Conservation (phyloP, 2,797 vertebrate species). For the Varecia variegata region DNA sequence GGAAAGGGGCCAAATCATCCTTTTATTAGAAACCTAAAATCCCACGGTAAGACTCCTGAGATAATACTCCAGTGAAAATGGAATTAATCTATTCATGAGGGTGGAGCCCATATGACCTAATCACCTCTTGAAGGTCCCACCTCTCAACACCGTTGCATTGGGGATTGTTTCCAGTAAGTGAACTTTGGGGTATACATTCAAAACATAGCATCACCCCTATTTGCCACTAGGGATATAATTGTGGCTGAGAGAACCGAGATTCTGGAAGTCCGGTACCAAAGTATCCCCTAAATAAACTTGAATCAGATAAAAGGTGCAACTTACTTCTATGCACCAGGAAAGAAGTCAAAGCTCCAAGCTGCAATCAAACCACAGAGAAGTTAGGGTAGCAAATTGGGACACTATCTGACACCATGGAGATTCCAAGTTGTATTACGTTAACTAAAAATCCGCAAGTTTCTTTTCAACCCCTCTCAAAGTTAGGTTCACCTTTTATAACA, state of each 20-base stretch:
- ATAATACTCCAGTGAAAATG: not conserved
- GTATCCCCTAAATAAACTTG: not conserved
- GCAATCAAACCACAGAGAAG: not conserved
- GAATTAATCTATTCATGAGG: too few species aligned
- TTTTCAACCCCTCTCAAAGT: not conserved
- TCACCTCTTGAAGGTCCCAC: too few species aligned
- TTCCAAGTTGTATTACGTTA: not conserved
- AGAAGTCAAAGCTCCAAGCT: not conserved
- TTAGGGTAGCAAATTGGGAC: not conserved
- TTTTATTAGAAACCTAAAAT: not conserved
- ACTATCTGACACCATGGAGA: not conserved
- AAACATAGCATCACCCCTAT: not conserved
- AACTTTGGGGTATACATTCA: not conserved
- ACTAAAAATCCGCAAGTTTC: not conserved
- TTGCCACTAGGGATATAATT: not conserved
- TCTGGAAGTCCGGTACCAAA: not conserved
- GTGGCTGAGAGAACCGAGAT: not conserved
- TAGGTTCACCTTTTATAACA: not conserved
- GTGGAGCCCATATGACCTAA: too few species aligned
- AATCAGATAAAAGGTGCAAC: not conserved
- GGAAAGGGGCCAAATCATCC: not conserved
- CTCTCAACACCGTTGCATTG: too few species aligned
- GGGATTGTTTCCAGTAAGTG: too few species aligned
- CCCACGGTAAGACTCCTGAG: not conserved
- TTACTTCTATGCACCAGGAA: not conserved